These are phyloP conservation scores for Mylabris phalerata DNA, from an alignment of 1,140 invertebrate genomes.

Conservation along the genomic window DNA sequence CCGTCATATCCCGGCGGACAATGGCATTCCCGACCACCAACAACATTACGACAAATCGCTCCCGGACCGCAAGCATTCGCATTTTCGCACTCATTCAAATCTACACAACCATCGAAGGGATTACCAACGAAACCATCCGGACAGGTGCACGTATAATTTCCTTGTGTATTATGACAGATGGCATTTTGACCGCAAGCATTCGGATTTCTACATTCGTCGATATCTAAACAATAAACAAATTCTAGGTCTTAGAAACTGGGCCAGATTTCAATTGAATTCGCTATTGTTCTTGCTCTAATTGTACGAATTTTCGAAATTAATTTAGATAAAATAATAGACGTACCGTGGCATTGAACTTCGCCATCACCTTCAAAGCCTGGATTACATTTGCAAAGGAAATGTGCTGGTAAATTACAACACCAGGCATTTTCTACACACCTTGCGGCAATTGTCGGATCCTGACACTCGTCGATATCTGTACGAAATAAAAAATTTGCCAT, in stretches of 20 bases:
- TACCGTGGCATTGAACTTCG: conserved; percentile 72
- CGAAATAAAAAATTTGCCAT: conserved; percentile 8
- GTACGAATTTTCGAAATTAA: background rate
- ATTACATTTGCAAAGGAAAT: conserved; percentile 91
- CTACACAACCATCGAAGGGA: conserved; percentile 77
- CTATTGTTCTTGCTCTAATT: conserved; percentile 5
- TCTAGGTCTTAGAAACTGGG: conserved; percentile 3
- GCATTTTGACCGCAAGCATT: conserved; percentile 73
- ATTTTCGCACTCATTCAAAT: conserved; percentile 75
- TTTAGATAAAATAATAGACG: conserved; percentile 21
- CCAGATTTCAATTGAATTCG: conserved; percentile 3
- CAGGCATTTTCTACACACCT: conserved; percentile 87
- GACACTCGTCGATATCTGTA: conserved; percentile 90
- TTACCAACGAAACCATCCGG: conserved; percentile 77
- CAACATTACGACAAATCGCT: conserved; percentile 72
- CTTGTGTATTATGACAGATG: conserved; percentile 73
- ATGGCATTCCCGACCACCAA: conserved; percentile 71
- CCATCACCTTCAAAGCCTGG: conserved; percentile 84
- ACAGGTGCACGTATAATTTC: conserved; percentile 84
- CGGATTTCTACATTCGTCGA: conserved; percentile 76
- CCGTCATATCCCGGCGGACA: conserved; percentile 65
- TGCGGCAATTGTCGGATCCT: conserved; percentile 70
- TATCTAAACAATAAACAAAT: conserved; percentile 51
- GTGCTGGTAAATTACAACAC: conserved; percentile 89
- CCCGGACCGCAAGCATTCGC: conserved; percentile 66